These are phyloP conservation scores for Aplocera efformata DNA, from an alignment of 2,888 invertebrate genomes.

Conservation along the genomic window DNA sequence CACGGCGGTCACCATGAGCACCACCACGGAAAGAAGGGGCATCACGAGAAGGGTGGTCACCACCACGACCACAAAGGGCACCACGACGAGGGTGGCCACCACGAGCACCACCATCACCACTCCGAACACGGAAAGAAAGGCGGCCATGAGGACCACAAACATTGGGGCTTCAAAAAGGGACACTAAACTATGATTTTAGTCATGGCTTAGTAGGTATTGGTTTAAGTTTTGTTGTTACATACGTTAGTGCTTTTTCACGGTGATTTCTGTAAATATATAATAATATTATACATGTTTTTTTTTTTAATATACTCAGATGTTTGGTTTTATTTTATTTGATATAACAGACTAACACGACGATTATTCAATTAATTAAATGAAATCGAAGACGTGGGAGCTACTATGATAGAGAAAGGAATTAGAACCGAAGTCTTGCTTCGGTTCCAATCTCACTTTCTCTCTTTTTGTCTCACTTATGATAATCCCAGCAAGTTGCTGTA, in stretches of 20 bases:
- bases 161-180: constrained; percentile 85
- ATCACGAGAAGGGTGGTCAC: constrained; percentile 89
- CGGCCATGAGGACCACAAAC: constrained; percentile 88
- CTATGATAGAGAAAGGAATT: no score
- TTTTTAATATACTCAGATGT: no score
- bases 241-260: constrained; percentile 11
- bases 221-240: constrained; percentile 22
- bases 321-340: no score
- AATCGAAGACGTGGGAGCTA: no score
- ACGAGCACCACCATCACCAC: constrained; percentile 88
- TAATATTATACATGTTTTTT: neutral
- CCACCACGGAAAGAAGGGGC: constrained; percentile 89
- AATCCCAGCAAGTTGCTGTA: no score
- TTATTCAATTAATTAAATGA: no score
- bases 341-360: no score
- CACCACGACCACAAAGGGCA: constrained; percentile 89
- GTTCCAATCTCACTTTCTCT: no score
- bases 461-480: no score
- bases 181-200: constrained; percentile 43
- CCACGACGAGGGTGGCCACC: constrained; percentile 88
- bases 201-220: constrained; percentile 20
- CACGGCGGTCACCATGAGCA: constrained; percentile 88
- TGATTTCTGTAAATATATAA: constrained; percentile 5
- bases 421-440: no score
- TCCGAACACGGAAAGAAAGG: constrained; percentile 88